Conservation (phyloP, 2,797 vertebrate genomes). For the Labeo calbasu region DNA sequence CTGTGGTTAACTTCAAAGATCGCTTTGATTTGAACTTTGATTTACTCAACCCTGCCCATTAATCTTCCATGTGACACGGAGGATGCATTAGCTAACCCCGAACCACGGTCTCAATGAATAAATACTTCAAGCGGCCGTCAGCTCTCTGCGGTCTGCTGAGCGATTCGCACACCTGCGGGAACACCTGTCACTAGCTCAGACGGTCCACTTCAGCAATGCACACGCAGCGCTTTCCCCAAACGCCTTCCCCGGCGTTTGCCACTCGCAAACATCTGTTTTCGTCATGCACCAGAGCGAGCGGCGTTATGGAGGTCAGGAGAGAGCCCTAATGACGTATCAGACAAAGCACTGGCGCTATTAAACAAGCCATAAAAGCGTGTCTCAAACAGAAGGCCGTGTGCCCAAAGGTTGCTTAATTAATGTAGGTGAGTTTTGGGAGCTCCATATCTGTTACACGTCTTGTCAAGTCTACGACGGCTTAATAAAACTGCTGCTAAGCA, state of each 20-base stretch:
- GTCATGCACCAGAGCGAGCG: neutral
- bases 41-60: neutral
- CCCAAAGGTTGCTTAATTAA: constrained; percentile 11
- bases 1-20: neutral
- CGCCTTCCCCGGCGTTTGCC: neutral
- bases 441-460: neutral
- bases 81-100: neutral
- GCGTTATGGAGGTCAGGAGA: constrained; percentile 5
- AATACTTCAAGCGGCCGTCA: neutral
- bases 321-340: neutral
- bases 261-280: constrained; percentile 27
- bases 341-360: neutral
- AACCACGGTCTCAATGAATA: neutral
- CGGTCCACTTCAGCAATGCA: neutral
- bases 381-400: neutral
- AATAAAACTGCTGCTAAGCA: neutral
- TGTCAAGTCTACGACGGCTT: neutral
- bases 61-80: constrained; percentile 1
- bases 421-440: neutral
- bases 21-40: constrained; percentile 12
- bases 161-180: neutral
- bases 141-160: constrained; percentile 2
- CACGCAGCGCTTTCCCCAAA: neutral
- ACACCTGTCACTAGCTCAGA: constrained; percentile 4
- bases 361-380: neutral